Evolutionary conservation across 2,888 invertebrate genomes (phyloP), one percentile per base, ranked within the genome.

Genomic region (Eupithecia pulchellata): DNA sequence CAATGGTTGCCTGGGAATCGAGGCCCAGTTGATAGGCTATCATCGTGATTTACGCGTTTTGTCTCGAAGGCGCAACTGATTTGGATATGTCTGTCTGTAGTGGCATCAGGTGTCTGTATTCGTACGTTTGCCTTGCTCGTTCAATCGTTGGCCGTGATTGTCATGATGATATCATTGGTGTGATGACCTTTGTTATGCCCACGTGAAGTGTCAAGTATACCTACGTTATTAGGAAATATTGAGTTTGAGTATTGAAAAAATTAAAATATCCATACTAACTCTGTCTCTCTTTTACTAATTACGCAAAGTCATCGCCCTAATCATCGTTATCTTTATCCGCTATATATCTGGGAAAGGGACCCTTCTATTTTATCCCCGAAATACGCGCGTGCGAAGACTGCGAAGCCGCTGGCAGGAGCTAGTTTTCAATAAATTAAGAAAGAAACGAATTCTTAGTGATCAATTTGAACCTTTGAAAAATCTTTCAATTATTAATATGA

Each of bases 1-100:
- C 17, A n/a, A 47, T 20, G 8, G 8, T 60, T 60, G 17, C 29
- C 4, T 4, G 4, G 1, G 58, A 58, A 60, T 60, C 58, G n/a
- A 20, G 61, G 61, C 61, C 52, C 34, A 14, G 61, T 36, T 61
- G 32, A 36, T 25, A n/a, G 34, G 32, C 60, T 61, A 36, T 74
- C 72, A 69, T 75, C 75, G 76, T 75, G 75, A 78, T 78, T 75
- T 78, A 75, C 72, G 74, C 66, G 66, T 64, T 73, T 75, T 70
- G 64, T 71, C 60, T 60, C 63, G 47, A 65, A 32, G 63, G 47
- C 63, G 32, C 57, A 57, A 57, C 29, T 29, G 29, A 57, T 57
- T 57, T 27, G 29, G 57, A 57, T 29, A 57, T 13, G 57, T 57
- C 57, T 13, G 57, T 57, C 57, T 57, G 29, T 17, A 14, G 57